Evolutionary conservation across 2,888 invertebrate species (phyloP).

Genomic region (Melinopterus prodromus): DNA sequence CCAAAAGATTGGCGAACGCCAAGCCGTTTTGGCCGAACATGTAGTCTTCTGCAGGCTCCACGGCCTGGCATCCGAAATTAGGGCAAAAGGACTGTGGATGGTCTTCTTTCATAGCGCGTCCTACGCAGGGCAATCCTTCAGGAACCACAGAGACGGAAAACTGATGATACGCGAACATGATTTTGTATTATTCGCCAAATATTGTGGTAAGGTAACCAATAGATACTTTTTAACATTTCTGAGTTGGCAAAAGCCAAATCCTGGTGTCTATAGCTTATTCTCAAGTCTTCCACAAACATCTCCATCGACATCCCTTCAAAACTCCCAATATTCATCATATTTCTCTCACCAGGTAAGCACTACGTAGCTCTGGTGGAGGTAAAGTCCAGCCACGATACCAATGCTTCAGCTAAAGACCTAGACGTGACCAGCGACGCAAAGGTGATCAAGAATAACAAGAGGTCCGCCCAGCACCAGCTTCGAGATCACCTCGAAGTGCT

Average conservation of each 20-base stretch:
- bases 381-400: conserved; percentile 54
- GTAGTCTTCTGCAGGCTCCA: conserved; percentile 49
- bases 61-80: conserved; percentile 40
- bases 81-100: conserved; percentile 50
- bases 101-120: conserved; percentile 54
- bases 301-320: no score
- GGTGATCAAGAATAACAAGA: conserved; percentile 56
- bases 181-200: conserved; percentile 54
- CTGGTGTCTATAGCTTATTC: no score
- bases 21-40: conserved; percentile 53
- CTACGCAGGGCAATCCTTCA: conserved; percentile 54
- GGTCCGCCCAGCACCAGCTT: conserved; percentile 57
- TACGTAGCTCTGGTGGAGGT: conserved; percentile 52
- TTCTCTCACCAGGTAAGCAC: conserved; percentile 43
- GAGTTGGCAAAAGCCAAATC: no score
- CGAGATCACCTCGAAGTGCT: conserved; percentile 56
- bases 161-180: conserved; percentile 57
- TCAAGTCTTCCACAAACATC: background rate
- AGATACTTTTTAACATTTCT: background rate
- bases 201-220: conserved; percentile 46
- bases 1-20: conserved; percentile 50
- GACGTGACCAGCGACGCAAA: conserved; percentile 53
- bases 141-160: conserved; percentile 54
- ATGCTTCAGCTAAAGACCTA: conserved; percentile 45
- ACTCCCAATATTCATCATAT: background rate